Base-by-base conservation (phyloP, 23 tunicate genomes). In the Trididemnum nubilum region DNA sequence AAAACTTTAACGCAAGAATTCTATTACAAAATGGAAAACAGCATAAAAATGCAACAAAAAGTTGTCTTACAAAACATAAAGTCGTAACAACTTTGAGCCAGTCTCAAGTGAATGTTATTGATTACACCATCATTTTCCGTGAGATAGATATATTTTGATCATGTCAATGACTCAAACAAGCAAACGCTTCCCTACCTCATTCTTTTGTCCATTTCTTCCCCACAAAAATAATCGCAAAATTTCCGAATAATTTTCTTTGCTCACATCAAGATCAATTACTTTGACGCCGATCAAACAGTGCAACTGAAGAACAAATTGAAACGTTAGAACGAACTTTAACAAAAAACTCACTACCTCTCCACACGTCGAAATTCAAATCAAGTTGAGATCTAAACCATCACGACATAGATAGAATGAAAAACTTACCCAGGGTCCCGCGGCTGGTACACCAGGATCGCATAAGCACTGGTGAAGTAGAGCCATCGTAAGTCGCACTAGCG, bases 361-460 rank as follows among this genome's bases (percentile, higher is more conserved):
- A 44, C 54, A 44, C 15, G 15, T 44, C 54, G 54, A 44, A 44
- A 44, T 7, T 44, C 12, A 9, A 44, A 44, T 44, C 15, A 44
- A 9, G 15, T 9, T 44, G 12, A 15, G 54, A 44, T 44, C 15
- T 44, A 15, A 44, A 44, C 54, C 54, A n/a, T n/a, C n/a, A n/a
- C n/a, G n/a, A n/a, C n/a, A n/a, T 44, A 44, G 54, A 44, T 44
- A 7, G 54, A 44, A 7, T 7, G 15, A 44, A 44, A 44, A 34
- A 38, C 89, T 82, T 66, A 93, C 98, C 98, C 98, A 93, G 23
- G 98, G 98, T 60, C 98, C 98, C 21, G 93, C 94, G 1, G 90
- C 98, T 5, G 98, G 98, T 2, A 93, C 98, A 0, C 98, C 98
- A n/a, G 98, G 98, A 65, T 93, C 98, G 76, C 98, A 93, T 33